Base-by-base conservation (phyloP, 1,140 invertebrate species). In the Solenopsis invicta region DNA sequence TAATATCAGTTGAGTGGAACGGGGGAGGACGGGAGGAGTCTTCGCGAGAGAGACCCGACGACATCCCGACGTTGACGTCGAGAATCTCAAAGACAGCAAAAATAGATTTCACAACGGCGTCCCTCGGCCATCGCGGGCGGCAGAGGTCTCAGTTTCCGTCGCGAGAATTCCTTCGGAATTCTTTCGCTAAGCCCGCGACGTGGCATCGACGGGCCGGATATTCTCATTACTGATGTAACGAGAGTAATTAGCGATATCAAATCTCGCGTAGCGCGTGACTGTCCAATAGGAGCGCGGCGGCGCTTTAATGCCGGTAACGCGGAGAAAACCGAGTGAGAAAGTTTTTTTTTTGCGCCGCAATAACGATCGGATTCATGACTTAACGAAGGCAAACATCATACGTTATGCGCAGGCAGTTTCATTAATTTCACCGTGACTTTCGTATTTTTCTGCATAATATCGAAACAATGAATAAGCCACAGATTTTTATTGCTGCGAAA, bases 401-500 rank as follows among this genome's bases (percentile, higher is more conserved):
- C 34, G 48, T 69, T 81, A 71, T 29, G 64, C 21, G 77, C 48
- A 24, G 21, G 50, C 48, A 54, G 52, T 81, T 16, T 54, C 48
- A 81, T 71, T 69, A 81, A 81, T 81, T 71, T 76, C 62, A 13
- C 21, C 64, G 54, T 69, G 50, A 64, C 29, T 71, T 56, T 59
- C 41, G 34, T 72, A 59, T 81, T 88, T 87, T 74, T 12, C 48
- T 62, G 54, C 24, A 50, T 54, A 56, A 88, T 66, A 87, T 72
- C 77, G n/a, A 61, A 62, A 48, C 71, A 56, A 41, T 71, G 69
- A 67, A 29, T 62, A 54, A 85, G 74, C 69, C 71, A 52, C 66
- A 16, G 6, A 12, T 81, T 88, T 77, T 85, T 84, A 88, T 74
- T 78, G 52, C 12, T 10, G 48, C 10, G 87, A 61, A 89, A 77